Evolutionary conservation across 2,888 invertebrate genomes (phyloP).

Genomic region (Junonia oenone): DNA sequence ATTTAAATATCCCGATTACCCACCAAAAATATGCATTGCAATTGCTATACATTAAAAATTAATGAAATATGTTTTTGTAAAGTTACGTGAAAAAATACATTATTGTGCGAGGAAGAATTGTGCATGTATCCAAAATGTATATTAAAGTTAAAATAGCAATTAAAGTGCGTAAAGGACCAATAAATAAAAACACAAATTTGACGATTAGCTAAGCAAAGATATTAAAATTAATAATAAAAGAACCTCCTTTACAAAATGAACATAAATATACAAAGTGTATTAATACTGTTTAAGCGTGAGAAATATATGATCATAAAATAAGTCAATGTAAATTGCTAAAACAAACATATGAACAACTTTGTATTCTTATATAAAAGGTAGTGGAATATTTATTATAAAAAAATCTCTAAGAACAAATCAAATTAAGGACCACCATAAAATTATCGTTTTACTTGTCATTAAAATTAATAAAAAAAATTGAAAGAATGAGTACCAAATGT

Average conservation of each 20-base stretch:
- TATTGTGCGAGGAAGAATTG: slow-evolving; percentile 10
- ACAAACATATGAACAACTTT: background rate
- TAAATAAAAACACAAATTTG: background rate
- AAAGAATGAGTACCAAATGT: background rate
- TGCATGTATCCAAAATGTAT: background rate
- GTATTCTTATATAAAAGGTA: background rate
- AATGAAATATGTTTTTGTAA: background rate
- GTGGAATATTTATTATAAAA: background rate
- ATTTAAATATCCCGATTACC: slow-evolving; percentile 2
- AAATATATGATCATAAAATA: background rate
- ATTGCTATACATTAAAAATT: background rate
- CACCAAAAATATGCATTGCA: background rate
- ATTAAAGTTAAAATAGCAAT: background rate
- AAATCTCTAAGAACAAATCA: background rate
- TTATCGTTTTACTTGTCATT: background rate
- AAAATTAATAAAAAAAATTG: background rate
- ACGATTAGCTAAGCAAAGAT: no score
- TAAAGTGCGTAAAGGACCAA: background rate
- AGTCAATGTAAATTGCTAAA: background rate
- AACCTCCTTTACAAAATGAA: no score
- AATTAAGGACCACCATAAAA: background rate
- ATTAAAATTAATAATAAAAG: no score
- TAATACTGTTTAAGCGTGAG: background rate
- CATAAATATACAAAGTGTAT: no score
- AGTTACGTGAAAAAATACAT: background rate